phyloP scores from a whole-genome alignment of 1,140 invertebrate species.

The Pogonognathellus flavescens region DNA sequence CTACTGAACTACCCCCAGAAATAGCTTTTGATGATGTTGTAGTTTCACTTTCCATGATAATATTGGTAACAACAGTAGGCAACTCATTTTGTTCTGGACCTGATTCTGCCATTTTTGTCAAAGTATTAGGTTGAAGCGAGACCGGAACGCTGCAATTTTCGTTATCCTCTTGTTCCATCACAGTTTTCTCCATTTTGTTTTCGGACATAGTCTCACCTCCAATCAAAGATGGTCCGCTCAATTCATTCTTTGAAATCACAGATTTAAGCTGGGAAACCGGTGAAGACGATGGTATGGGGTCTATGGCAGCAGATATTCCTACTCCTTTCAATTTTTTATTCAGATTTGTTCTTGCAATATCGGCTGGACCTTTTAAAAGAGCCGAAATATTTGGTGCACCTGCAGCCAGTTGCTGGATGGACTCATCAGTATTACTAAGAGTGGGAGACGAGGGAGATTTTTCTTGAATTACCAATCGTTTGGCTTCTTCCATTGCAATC shows the following conservation, averaged over 20 bases:
- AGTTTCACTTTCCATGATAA: neutral
- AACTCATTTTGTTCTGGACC: neutral
- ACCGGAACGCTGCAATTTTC: neutral
- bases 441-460: neutral
- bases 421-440: neutral
- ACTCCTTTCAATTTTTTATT: neutral
- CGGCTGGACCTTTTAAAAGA: neutral
- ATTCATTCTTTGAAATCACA: neutral
- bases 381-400: neutral
- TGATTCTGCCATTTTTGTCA: neutral
- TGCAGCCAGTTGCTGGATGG: neutral
- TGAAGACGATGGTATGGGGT: neutral
- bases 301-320: neutral
- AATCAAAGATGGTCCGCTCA: neutral
- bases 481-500: conserved; percentile 82
- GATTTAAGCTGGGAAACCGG: neutral
- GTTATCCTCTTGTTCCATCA: neutral
- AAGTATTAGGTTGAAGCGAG: neutral
- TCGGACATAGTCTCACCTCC: neutral
- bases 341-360: neutral
- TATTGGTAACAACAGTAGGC: neutral
- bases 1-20: neutral
- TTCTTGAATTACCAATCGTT: conserved; percentile 69
- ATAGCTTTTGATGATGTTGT: neutral
- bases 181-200: neutral